A percentile compares a stretch with the other conserved stretches of the same genome.
These are phyloP conservation scores for Cheilosia scutellata DNA, from an alignment of 2,888 invertebrate genomes.

Conservation along the genomic window DNA sequence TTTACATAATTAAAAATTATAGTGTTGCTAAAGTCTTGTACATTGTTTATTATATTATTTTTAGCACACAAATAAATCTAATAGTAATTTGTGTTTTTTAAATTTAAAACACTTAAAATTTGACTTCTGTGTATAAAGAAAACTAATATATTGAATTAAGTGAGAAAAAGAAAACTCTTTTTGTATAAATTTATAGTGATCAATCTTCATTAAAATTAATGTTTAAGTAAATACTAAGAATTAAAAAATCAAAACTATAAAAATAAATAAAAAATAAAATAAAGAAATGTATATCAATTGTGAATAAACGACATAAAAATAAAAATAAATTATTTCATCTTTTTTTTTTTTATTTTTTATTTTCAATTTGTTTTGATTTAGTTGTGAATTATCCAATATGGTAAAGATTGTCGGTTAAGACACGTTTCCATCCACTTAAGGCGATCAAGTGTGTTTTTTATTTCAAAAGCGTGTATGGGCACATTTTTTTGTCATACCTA, in stretches of 20 bases:
- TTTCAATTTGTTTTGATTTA: no score
- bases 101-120: slow-evolving; percentile 4
- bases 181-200: slow-evolving; percentile 72
- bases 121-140: slow-evolving; percentile 43
- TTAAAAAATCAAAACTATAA: slow-evolving; percentile 5
- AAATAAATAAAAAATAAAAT: no score
- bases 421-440: no score
- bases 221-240: slow-evolving; percentile 30
- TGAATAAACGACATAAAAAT: slow-evolving; percentile 31
- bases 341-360: slow-evolving; percentile 2
- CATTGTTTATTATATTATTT: slow-evolving; percentile 38
- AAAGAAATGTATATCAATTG: slow-evolving; percentile 35
- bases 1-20: slow-evolving; percentile 18
- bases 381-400: no score
- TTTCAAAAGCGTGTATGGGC: no score
- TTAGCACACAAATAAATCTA: slow-evolving; percentile 20
- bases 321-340: slow-evolving; percentile 15
- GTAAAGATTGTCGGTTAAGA: no score
- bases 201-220: slow-evolving; percentile 18
- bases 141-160: slow-evolving; percentile 9
- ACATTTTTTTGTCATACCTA: no score
- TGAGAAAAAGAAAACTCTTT: slow-evolving; percentile 2
- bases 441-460: no score
- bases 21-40: slow-evolving; percentile 37
- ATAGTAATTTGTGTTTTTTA: no score